Evolutionary conservation across 2,888 invertebrate genomes (phyloP), one percentile per base, ranked within the genome.

Genomic region (Meta bourneti): DNA sequence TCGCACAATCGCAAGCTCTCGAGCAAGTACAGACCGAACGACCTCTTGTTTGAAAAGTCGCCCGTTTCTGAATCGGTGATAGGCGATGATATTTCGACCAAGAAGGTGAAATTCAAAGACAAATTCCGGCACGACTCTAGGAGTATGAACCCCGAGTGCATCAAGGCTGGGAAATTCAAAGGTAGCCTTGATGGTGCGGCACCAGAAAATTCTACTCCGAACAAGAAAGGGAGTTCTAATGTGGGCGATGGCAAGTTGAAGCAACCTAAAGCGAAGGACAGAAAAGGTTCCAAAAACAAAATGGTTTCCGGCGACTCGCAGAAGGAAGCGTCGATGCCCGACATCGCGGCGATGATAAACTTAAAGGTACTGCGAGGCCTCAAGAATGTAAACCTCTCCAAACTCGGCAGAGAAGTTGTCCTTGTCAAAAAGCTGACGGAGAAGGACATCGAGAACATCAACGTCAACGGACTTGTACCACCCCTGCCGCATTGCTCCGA

Each of bases 331-430:
- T 34, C 34, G 4, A 34, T 34, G 34, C 34, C 34, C 34, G 34
- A 34, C 34, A 34, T 34, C 34, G 34, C 34, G 1, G 34, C 34
- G 34, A 34, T 34, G 34, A 61, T 61, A 61, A 61, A 61, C 16
- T 61, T 61, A 5, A 61, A 61, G 61, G 9, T 61, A 9, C 61
- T 9, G 16, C 13, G 49, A 71, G 51, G n/a, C 20, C 6, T n/a
- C 9, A 7, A 84, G 54, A 0, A 34, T 34, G 11, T 90, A 7
- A 79, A 90, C 78, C 74, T 90, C 16, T 61, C 80, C 48, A 90
- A 90, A 70, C 19, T 90, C 69, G 90, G 90, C 52, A 80, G 52
- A 61, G 90, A 90, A 75, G 52, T 75, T 11, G 90, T 90, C 8
- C 7, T 80, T 20, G 16, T 90, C 6, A 71, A 78, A 75, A 90